Conservation (phyloP, 2,113 vertebrate genomes). For the Tautogolabrus adspersus region DNA sequence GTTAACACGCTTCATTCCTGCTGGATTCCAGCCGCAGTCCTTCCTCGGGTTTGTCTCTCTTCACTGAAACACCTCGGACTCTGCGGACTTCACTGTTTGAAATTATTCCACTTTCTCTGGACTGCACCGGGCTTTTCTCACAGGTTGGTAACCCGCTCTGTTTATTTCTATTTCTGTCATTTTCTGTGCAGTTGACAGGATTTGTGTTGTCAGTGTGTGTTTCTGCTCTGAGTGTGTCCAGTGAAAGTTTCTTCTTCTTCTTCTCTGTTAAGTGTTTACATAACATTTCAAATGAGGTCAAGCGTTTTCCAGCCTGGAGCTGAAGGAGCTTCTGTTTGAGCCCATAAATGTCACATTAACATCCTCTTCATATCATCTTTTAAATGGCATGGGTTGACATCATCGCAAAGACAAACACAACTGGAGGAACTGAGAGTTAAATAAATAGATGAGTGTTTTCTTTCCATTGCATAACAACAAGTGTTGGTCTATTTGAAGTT, state of each 20-base stretch:
- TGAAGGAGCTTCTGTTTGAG: not conserved
- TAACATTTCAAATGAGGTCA: constrained; percentile 49
- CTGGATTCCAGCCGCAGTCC: not conserved
- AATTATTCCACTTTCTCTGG: not conserved
- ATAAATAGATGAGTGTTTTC: too few species aligned
- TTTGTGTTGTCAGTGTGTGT: constrained; percentile 9
- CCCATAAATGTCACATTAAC: not conserved
- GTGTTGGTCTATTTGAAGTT: not conserved
- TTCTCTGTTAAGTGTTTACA: constrained; percentile 20
- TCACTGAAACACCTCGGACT: constrained; percentile 4
- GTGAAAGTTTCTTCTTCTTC: not conserved
- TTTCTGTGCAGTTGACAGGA: not conserved
- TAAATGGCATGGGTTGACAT: too few species aligned
- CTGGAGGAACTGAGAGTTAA: too few species aligned
- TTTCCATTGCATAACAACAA: too few species aligned
- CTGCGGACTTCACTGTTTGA: not conserved
- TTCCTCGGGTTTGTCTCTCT: not conserved
- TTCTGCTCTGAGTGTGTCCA: not conserved
- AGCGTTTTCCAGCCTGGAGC: not conserved
- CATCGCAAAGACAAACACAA: not conserved
- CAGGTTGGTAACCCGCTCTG: constrained; percentile 45
- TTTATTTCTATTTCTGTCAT: not conserved
- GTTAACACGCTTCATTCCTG: too few species aligned
- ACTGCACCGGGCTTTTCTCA: not conserved
- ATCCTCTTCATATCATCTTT: not conserved